Base-by-base conservation (phyloP, 2,888 invertebrate genomes). In the Mactromeris polynyma region DNA sequence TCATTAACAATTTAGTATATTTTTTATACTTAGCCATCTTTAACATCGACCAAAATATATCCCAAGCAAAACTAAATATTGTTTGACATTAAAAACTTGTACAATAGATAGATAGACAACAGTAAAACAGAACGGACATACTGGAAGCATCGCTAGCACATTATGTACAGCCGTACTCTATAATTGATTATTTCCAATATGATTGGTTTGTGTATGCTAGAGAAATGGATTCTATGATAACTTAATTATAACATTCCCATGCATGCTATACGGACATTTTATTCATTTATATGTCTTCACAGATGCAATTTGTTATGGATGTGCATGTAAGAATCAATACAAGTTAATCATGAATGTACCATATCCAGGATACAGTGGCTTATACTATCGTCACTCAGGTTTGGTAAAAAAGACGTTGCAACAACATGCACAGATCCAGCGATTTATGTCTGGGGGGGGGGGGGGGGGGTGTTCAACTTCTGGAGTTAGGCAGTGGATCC, bases 141-240 rank as follows among this genome's bases (percentile, higher is more conserved):
- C 21, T 3, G 58, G 26, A 64, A n/a, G n/a, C 58, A 64, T 26
- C 26, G 26, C n/a, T 11, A 64, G 58, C 26, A 26, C 58, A 26
- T 26, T 64, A 21, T 64, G 26, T 46, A n/a, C 51, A 26, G 58
- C 58, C n/a, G 58, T 64, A 26, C 58, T 64, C 58, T 73, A 73
- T 33, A 73, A 73, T 73, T 73, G 73, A 73, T 73, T 73, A 73
- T 36, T 73, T 11, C 73, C 31, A 36, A 33, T 73, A 73, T 73
- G 73, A 33, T 73, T 36, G 58, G 73, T 36, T 73, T 33, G 26
- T 36, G 36, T 73, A 33, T 73, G 58, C 58, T 26, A 64, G 26
- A 26, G 58, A 26, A 64, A 26, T 64, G 3, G 58, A 64, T 64
- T 64, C 58, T 64, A 64, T 51, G 51, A 9, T 64, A 64, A 64